Evolutionary conservation across 2,113 vertebrate species (phyloP).

Genomic region (Planiliza haematocheilus): DNA sequence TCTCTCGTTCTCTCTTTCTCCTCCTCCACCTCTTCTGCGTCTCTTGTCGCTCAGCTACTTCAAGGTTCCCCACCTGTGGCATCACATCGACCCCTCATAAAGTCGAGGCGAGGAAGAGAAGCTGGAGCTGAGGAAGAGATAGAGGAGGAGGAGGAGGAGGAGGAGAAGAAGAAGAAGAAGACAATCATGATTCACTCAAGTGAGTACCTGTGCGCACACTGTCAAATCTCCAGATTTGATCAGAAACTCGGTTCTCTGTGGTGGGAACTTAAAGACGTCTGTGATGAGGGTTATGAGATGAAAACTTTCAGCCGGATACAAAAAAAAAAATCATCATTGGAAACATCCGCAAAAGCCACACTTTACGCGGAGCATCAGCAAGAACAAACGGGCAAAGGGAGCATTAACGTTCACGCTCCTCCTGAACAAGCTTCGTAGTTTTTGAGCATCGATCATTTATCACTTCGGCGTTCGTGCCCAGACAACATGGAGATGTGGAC

Average conservation of each 20-base stretch:
- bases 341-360: too few relatives aligned
- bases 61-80: slow-evolving; percentile 26
- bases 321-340: too few relatives aligned
- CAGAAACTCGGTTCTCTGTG: too few relatives aligned
- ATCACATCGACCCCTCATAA: neutral
- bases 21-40: neutral
- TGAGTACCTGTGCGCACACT: slow-evolving; percentile 15
- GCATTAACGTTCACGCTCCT: too few relatives aligned
- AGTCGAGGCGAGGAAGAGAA: neutral
- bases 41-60: neutral
- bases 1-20: neutral
- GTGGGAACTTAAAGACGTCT: too few relatives aligned
- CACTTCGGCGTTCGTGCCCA: too few relatives aligned
- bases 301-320: too few relatives aligned
- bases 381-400: too few relatives aligned
- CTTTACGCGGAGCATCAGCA: too few relatives aligned
- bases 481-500: neutral
- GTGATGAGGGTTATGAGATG: too few relatives aligned
- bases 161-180: neutral
- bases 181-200: slow-evolving; percentile 69
- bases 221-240: too few relatives aligned
- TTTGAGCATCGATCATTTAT: too few relatives aligned
- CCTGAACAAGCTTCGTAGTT: neutral
- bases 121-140: slow-evolving; percentile 4
- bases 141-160: neutral